A percentile compares a stretch with the other conserved stretches of the same genome.
phyloP scores from a whole-genome alignment of 2,797 vertebrate genomes.

The Heliangelus exortis region DNA sequence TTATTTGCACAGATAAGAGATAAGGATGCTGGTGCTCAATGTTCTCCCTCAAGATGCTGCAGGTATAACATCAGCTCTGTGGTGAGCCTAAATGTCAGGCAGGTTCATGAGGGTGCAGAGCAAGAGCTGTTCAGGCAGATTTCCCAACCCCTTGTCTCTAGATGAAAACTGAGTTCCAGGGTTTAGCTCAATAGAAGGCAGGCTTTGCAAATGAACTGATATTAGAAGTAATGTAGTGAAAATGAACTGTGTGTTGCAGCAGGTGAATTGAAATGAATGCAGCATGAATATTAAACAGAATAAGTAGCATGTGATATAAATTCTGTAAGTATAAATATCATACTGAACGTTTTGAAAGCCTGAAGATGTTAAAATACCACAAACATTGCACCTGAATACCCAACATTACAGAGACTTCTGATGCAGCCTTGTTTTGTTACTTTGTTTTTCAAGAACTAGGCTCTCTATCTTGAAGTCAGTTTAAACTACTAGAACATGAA shows the following conservation, averaged over 20 bases:
- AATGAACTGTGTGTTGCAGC: neutral
- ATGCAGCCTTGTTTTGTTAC: neutral
- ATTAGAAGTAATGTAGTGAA: neutral
- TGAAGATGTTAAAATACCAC: neutral
- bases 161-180: neutral
- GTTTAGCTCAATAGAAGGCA: neutral
- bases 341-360: neutral
- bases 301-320: neutral
- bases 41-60: neutral
- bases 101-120: neutral
- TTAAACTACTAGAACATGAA: neutral
- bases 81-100: neutral
- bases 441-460: neutral
- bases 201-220: neutral
- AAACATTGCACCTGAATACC: neutral
- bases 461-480: neutral
- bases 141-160: neutral
- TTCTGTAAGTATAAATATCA: slow-evolving; percentile 1
- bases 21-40: neutral
- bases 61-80: neutral
- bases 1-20: neutral
- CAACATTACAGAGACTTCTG: neutral
- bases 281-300: slow-evolving; percentile 10
- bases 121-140: neutral
- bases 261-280: neutral